Evolutionary conservation across 2,888 invertebrate species (phyloP).

Genomic region (Synergus japonicus): DNA sequence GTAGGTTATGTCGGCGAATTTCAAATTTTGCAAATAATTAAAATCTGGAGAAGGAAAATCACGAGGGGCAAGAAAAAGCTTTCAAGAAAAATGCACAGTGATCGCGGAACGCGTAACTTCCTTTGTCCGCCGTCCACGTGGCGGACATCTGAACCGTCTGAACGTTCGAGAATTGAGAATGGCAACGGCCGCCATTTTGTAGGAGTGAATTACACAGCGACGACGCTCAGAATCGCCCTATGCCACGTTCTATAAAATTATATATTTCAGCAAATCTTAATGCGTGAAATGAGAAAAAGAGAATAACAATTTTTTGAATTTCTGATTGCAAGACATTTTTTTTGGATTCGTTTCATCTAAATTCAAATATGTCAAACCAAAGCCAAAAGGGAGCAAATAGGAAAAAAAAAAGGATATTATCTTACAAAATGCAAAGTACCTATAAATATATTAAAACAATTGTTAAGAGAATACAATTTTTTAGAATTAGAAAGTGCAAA

Average conservation of each 20-base stretch:
- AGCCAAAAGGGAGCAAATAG: not conserved
- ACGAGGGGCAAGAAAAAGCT: not conserved
- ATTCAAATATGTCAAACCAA: not conserved
- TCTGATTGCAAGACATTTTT: not conserved
- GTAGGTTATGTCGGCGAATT: constrained; percentile 6
- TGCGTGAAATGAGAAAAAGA: not conserved
- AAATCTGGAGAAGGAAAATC: not conserved
- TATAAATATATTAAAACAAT: not conserved
- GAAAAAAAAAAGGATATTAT: not conserved
- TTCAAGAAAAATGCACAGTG: not conserved
- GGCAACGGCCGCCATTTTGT: constrained; percentile 73
- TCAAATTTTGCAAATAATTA: not conserved
- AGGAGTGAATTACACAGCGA: constrained; percentile 59
- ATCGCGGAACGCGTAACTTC: constrained; percentile 22
- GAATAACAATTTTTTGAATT: not conserved
- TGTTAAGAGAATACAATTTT: not conserved
- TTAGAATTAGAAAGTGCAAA: not conserved
- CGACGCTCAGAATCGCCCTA: constrained; percentile 52
- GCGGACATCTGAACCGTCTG: constrained; percentile 67
- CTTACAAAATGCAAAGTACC: too few species aligned
- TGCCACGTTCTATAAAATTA: constrained; percentile 58
- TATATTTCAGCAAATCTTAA: constrained; percentile 6
- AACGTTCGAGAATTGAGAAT: constrained; percentile 70
- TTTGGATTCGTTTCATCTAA: not conserved
- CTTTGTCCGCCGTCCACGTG: constrained; percentile 69